Percentiles rank a stretch among this genome's conserved stretches.
Conservation (phyloP, 1,140 invertebrate species). For the Teleogryllus occipitalis region DNA sequence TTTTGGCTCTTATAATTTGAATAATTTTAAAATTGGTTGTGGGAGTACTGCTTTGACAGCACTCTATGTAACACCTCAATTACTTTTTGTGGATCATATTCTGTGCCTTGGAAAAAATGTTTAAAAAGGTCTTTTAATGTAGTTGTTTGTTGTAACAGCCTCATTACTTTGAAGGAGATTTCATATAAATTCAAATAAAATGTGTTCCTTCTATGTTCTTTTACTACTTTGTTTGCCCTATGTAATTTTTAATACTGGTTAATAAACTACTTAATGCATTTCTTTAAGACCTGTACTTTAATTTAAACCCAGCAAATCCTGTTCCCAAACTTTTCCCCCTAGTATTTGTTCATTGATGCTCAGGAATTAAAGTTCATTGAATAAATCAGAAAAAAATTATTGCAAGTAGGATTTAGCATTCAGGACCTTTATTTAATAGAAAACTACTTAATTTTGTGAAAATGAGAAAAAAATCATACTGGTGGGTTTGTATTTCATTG, state of each 20-base stretch:
- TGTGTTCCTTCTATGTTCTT: background rate
- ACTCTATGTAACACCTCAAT: background rate
- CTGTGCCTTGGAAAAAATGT: background rate
- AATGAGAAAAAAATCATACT: too few relatives aligned
- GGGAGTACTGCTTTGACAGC: background rate
- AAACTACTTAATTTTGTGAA: too few relatives aligned
- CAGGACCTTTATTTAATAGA: too few relatives aligned
- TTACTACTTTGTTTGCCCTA: background rate
- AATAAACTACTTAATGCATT: slow-evolving; percentile 3
- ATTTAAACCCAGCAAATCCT: too few relatives aligned
- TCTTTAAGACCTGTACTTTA: background rate
- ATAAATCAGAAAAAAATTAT: too few relatives aligned
- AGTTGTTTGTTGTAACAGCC: background rate
- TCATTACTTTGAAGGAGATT: background rate
- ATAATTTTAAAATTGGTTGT: background rate
- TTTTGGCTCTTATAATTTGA: background rate
- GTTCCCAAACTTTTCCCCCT: too few relatives aligned
- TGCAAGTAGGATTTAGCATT: too few relatives aligned
- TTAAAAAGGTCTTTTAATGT: background rate
- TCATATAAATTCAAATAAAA: background rate
- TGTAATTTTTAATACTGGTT: background rate
- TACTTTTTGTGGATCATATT: background rate
- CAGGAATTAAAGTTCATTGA: too few relatives aligned
- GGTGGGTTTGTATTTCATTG: too few relatives aligned
- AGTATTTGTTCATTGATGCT: too few relatives aligned